Conservation (phyloP, 2,888 invertebrate genomes). For the Tipula confusa region DNA sequence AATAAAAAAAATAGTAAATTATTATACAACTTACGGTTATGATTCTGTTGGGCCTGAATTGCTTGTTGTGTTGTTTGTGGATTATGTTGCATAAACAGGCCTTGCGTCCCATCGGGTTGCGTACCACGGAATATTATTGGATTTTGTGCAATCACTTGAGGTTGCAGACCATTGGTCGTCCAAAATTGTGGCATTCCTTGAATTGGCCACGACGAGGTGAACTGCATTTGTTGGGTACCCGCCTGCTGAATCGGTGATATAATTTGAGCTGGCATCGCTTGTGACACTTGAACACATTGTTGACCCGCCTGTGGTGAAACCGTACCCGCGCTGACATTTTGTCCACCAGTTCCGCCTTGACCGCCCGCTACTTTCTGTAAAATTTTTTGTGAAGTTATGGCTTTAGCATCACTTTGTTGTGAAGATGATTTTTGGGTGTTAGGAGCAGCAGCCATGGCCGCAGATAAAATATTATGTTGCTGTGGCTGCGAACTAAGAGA, state of each 20-base stretch:
- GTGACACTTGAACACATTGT: constrained; percentile 69
- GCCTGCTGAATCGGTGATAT: constrained; percentile 67
- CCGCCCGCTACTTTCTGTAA: constrained; percentile 54
- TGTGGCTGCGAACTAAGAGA: constrained; percentile 48
- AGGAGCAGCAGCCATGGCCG: constrained; percentile 43
- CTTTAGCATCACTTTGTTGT: constrained; percentile 43
- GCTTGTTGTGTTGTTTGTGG: constrained; percentile 58
- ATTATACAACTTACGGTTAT: constrained; percentile 57
- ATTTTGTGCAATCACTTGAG: constrained; percentile 67
- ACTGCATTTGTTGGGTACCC: constrained; percentile 70
- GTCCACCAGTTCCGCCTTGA: constrained; percentile 43
- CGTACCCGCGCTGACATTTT: constrained; percentile 44
- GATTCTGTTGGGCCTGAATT: constrained; percentile 56
- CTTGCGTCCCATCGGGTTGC: constrained; percentile 65
- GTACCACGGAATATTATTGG: constrained; percentile 78
- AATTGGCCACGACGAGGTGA: constrained; percentile 66
- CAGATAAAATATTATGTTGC: constrained; percentile 48
- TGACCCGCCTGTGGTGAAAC: constrained; percentile 53
- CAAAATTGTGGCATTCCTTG: constrained; percentile 69
- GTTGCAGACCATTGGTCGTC: constrained; percentile 66
- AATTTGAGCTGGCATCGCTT: constrained; percentile 69
- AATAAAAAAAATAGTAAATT: background rate
- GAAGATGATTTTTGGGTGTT: constrained; percentile 42
- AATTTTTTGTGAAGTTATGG: constrained; percentile 52
- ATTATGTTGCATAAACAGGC: constrained; percentile 69